Evolutionary conservation across 2,888 invertebrate genomes (phyloP).

Genomic region (Mesopsocus fuscifrons): DNA sequence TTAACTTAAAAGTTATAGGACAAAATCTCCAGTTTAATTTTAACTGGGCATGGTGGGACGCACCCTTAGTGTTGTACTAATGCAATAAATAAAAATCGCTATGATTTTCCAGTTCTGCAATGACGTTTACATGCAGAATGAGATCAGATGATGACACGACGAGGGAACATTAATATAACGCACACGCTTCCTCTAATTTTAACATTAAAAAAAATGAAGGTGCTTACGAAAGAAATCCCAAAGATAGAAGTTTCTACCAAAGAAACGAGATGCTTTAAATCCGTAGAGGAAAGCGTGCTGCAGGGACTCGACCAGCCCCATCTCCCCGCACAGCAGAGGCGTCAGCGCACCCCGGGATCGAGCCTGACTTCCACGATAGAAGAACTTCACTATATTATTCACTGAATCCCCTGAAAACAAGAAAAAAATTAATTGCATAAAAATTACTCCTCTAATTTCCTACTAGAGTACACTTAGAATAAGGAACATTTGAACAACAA

Average conservation of each 20-base stretch:
- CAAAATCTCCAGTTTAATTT: too few species aligned
- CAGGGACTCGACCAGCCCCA: conserved; percentile 79
- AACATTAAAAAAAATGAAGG: too few species aligned
- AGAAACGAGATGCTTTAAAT: conserved; percentile 80
- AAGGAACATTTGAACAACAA: too few species aligned
- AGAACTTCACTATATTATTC: conserved; percentile 92
- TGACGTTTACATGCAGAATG: too few species aligned
- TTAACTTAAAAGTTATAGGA: too few species aligned
- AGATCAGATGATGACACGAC: too few species aligned
- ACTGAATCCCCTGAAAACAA: conserved; percentile 65
- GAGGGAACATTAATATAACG: too few species aligned
- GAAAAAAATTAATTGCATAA: conserved; percentile 14
- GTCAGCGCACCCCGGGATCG: conserved; percentile 35
- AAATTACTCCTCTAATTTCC: not conserved
- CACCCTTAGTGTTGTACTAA: too few species aligned
- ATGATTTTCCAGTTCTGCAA: too few species aligned
- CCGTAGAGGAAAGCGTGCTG: conserved; percentile 93
- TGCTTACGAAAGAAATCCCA: conserved; percentile 97
- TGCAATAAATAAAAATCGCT: too few species aligned
- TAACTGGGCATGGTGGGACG: too few species aligned
- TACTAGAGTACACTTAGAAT: not conserved
- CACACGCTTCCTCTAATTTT: too few species aligned
- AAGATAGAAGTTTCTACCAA: conserved; percentile 84
- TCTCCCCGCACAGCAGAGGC: conserved; percentile 84
- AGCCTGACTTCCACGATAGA: conserved; percentile 68